Percentiles rank a stretch among this genome's conserved stretches.
Evolutionary conservation across 1,140 invertebrate species (phyloP).

Genomic region (Drosophila ohnishii): DNA sequence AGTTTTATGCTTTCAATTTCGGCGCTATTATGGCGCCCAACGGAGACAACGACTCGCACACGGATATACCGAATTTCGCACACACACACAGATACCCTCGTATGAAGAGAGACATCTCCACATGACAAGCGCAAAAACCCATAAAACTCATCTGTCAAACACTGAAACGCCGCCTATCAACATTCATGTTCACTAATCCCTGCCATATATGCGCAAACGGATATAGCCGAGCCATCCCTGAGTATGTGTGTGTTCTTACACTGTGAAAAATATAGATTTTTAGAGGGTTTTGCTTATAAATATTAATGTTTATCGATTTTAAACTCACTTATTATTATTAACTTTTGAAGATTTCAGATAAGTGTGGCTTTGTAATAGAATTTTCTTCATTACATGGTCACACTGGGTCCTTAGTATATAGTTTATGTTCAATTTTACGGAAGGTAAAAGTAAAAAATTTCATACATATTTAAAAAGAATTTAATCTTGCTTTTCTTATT

Average conservation of each 20-base stretch:
- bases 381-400: neutral
- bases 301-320: neutral
- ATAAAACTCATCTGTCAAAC: constrained; percentile 77
- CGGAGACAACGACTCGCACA: constrained; percentile 34
- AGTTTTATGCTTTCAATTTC: constrained; percentile 75
- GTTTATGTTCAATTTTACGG: neutral
- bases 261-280: neutral
- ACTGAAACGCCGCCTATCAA: constrained; percentile 74
- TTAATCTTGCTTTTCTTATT: no score
- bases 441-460: neutral
- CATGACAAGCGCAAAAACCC: constrained; percentile 64
- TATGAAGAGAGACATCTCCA: constrained; percentile 40
- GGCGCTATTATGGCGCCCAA: constrained; percentile 67
- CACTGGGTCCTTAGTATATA: neutral
- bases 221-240: constrained; percentile 48
- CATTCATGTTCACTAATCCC: constrained; percentile 76
- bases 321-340: neutral
- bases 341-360: no score
- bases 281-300: neutral
- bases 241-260: constrained; percentile 8
- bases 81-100: constrained; percentile 11
- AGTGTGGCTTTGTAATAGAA: no score
- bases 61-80: constrained; percentile 6
- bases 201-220: constrained; percentile 76
- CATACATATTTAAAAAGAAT: neutral